Evolutionary conservation across 2,797 vertebrate genomes (phyloP), one percentile per base, ranked within the genome.

Genomic region (Apogon talboti): DNA sequence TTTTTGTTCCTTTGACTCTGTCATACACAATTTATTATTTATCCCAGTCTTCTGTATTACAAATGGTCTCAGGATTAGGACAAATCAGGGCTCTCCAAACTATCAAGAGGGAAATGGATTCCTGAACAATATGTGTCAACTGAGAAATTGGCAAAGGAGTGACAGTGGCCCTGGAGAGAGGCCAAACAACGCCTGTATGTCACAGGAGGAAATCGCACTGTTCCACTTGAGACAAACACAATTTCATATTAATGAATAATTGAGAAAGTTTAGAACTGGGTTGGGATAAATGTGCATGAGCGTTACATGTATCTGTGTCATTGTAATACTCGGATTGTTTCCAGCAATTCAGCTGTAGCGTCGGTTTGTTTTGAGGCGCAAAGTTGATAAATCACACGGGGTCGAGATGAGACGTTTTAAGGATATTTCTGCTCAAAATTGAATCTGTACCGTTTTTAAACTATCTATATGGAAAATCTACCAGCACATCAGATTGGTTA

Each of bases 231-330:
- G 91, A 93, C 92, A 92, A 93, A 92, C 90, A 92, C 92, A 93
- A 94, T 94, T 93, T 93, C 88, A 89, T 88, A 91, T 89, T 90
- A 91, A 93, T 94, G 92, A 94, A 94, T 94, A 93, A 94, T 94
- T 94, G 90, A 94, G 86, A 91, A 89, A 91, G 88, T 89, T 92
- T 87, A 83, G 85, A 92, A 91, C 84, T 91, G 82, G 88, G 89
- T 87, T 91, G 89, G 58, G 81, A 89, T 85, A 76, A 81, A 78
- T 78, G 87, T 81, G 83, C 21, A 30, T 14, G 70, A 81, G 84
- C 41, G 75, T 85, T 83, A 80, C 82, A 80, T 86, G 85, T 90
- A 91, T 90, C 85, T 92, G 86, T 92, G 90, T 90, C 90, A 89
- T 60, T 66, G 76, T 81, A 73, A 85, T 71, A 59, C 87, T 83